These are phyloP conservation scores for Chelonus formosanus DNA, from an alignment of 2,888 invertebrate species.

Conservation along the genomic window DNA sequence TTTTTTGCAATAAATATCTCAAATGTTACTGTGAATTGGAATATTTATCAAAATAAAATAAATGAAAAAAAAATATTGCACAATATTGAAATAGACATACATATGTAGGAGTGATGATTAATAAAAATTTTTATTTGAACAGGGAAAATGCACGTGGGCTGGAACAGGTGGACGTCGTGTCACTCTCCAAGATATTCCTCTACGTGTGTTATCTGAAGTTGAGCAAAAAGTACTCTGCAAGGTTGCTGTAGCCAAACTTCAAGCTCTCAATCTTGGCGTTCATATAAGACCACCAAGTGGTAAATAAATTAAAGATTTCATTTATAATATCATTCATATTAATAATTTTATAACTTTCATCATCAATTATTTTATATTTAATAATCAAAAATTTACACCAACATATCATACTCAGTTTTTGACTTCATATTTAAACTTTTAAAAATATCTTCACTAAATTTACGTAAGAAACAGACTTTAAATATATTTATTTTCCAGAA, in stretches of 20 bases:
- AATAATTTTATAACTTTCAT: too few species aligned
- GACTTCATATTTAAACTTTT: too few species aligned
- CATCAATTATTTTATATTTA: too few species aligned
- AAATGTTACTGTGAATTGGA: too few species aligned
- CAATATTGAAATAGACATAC: too few species aligned
- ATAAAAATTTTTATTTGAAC: slow-evolving; percentile 52
- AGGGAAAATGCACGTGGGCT: slow-evolving; percentile 85
- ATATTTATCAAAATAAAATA: too few species aligned
- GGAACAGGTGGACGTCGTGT: slow-evolving; percentile 75
- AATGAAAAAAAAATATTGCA: too few species aligned
- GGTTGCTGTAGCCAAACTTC: slow-evolving; percentile 85
- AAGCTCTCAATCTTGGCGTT: slow-evolving; percentile 85
- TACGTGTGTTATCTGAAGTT: slow-evolving; percentile 80
- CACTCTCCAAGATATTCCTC: slow-evolving; percentile 74
- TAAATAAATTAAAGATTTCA: slow-evolving; percentile 60
- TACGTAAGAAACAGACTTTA: slow-evolving; percentile 46
- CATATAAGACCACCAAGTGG: slow-evolving; percentile 83
- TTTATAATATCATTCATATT: too few species aligned
- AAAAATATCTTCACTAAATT: slow-evolving; percentile 1
- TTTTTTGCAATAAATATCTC: too few species aligned
- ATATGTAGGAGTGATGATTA: not conserved
- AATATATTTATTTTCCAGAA: slow-evolving; percentile 53
- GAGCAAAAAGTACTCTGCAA: slow-evolving; percentile 84
- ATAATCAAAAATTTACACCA: too few species aligned
- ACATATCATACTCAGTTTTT: too few species aligned